Conservation (phyloP, 2,113 vertebrate species). For the Nannobrachium achirus region DNA sequence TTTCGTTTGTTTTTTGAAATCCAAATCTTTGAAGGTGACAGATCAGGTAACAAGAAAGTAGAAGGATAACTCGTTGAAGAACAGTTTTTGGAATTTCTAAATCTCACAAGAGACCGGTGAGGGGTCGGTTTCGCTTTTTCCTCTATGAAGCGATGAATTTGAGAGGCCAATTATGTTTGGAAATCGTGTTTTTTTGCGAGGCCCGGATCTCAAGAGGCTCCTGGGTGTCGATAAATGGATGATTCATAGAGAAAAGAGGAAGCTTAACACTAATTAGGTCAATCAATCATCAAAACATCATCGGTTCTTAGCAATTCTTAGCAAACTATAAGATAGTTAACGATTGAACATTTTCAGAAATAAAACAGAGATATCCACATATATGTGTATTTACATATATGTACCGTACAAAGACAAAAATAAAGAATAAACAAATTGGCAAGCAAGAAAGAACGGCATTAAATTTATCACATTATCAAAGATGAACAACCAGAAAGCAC, state of each 20-base stretch:
- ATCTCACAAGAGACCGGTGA: constrained; percentile 80
- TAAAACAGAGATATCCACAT: constrained; percentile 70
- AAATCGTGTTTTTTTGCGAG: not conserved
- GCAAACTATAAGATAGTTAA: constrained; percentile 58
- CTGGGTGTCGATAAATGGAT: not conserved
- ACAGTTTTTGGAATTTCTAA: constrained; percentile 76
- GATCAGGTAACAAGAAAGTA: constrained; percentile 69
- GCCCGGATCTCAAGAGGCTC: constrained; percentile 13
- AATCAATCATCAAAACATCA: constrained; percentile 58
- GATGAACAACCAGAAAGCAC: constrained; percentile 91
- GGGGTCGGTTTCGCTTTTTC: constrained; percentile 63
- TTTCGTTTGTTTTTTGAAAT: constrained; percentile 36
- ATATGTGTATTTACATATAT: constrained; percentile 76
- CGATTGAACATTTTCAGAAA: constrained; percentile 72
- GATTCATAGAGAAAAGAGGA: constrained; percentile 71
- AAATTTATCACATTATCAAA: constrained; percentile 84
- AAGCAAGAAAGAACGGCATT: constrained; percentile 82
- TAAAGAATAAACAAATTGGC: constrained; percentile 70
- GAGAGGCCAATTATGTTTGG: not conserved
- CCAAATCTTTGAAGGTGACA: constrained; percentile 45
- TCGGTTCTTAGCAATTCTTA: constrained; percentile 50
- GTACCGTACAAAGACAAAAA: constrained; percentile 67
- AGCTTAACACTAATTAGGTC: constrained; percentile 50
- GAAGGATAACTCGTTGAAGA: constrained; percentile 80
- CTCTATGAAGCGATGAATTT: constrained; percentile 54